Evolutionary conservation across 1,140 invertebrate genomes (phyloP), one percentile per base, ranked within the genome.

Genomic region (Papilio polyxenes): DNA sequence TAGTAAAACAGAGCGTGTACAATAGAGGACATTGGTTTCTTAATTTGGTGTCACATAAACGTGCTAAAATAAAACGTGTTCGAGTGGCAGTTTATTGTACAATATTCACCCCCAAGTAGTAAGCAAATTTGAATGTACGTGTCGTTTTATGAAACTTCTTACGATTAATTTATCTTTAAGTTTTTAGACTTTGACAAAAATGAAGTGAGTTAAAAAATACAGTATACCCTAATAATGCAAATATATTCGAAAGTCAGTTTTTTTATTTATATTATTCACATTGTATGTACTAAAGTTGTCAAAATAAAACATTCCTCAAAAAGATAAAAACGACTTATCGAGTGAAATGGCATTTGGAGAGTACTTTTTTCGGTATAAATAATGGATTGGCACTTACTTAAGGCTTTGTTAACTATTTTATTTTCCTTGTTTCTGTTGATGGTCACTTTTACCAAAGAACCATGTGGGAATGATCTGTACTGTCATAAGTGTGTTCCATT

Each of bases 371-470:
- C 23, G 10, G 8, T 65, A 4, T 69, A 69, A 69, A 69, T 69
- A 69, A 69, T 69, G 65, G 65, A 69, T 37, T 69, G 65, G 31
- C 65, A 69, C 65, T 69, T 69, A 69, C 56, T 59, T 59, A 59
- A 59, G 7, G 20, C 23, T 8, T 31, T 69, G 31, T 15, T 15
- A 53, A 13, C 20, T 13, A 15, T 69, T 69, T 69, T 69, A 69
- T 69, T 69, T 69, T 69, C 31, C 65, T 69, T 15, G 59, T 23
- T 69, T 37, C 31, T 69, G 23, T 31, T 69, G 23, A 37, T 15
- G 6, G 31, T 13, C 23, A 69, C 13, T 69, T 69, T 37, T 69
- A 31, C 37, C 17, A 59, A 59, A 51, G 13, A 51, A 51, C 3
- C 9, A 51, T 51, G 11, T 51, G 3, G 13, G 51, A 56, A 20